Evolutionary conservation across 2,888 invertebrate species (phyloP).

Genomic region (Clistopyga incitator): DNA sequence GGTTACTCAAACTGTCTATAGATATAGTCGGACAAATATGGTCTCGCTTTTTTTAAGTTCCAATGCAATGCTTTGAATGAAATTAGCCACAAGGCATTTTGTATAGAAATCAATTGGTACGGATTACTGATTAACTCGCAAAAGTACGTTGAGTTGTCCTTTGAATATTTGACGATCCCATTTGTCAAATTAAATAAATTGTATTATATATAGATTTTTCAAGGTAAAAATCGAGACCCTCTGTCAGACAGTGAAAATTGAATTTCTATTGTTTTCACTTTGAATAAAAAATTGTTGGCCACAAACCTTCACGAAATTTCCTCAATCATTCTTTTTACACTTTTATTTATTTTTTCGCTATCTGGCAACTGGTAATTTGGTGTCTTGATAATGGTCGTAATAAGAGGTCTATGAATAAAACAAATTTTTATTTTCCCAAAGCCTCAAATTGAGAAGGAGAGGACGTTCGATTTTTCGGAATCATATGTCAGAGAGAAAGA

Average conservation of each 20-base stretch:
- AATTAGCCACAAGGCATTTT: background rate
- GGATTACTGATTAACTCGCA: background rate
- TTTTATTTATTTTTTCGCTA: too few relatives aligned
- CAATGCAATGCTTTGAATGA: background rate
- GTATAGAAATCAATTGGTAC: background rate
- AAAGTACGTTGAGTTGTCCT: background rate
- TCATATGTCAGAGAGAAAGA: conserved; percentile 13
- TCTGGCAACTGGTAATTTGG: background rate
- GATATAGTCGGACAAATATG: conserved; percentile 21
- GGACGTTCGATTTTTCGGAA: conserved; percentile 3
- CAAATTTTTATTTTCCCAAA: background rate
- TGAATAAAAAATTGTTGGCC: too few relatives aligned
- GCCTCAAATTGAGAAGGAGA: conserved; percentile 3
- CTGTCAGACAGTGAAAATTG: background rate
- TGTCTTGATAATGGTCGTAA: background rate
- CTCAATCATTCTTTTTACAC: too few relatives aligned
- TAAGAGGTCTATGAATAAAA: background rate
- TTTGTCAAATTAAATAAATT: background rate
- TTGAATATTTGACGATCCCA: background rate
- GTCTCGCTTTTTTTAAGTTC: background rate
- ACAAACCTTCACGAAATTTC: too few relatives aligned
- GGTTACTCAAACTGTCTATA: conserved; percentile 1
- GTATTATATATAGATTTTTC: background rate
- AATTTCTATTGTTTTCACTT: too few relatives aligned
- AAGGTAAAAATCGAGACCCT: background rate